Base-by-base conservation (phyloP, 2,888 invertebrate species). In the Mythimna loreyi region DNA sequence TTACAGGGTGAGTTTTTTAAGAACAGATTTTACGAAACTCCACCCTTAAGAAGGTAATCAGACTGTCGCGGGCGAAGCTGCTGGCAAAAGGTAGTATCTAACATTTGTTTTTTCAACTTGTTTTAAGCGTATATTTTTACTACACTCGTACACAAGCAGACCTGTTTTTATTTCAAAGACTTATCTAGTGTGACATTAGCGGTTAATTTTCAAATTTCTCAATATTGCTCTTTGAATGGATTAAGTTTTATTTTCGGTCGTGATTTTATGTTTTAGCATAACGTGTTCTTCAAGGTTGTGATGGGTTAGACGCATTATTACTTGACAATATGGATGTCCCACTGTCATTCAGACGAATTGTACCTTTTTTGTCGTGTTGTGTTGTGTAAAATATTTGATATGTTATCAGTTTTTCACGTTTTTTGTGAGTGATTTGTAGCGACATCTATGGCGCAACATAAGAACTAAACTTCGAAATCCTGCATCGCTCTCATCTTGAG, bases 231-330 rank as follows among this genome's bases (percentile, higher is more conserved):
- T 84, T 81, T 81, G 81, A 83, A 81, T 86, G 85, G 84, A 88
- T 65, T 68, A 57, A 79, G 79, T 88, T 86, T 90, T 92, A 92
- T 92, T 91, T 92, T 92, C 82, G 87, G 87, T 87, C 87, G 85
- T 91, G 90, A 89, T 92, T 89, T 90, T 89, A 87, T 83, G 80
- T 89, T 92, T 93, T 94, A 91, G 85, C 94, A 95, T 94, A 95
- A 95, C 95, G 65, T 84, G 94, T 94, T 94, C 74, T 84, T 88
- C 93, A 93, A 94, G 94, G 93, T 92, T 92, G 89, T 82, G 80
- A 82, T 86, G 80, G 86, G 82, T 85, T 80, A 88, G 86, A 86
- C 85, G 84, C 80, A 84, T 86, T 89, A 88, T 85, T 86, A 85
- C 79, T 87, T 78, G 84, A 89, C 85, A 84, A 85, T 89, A 89